Base-by-base conservation (phyloP, 2,888 invertebrate genomes). In the Mimas tiliae region DNA sequence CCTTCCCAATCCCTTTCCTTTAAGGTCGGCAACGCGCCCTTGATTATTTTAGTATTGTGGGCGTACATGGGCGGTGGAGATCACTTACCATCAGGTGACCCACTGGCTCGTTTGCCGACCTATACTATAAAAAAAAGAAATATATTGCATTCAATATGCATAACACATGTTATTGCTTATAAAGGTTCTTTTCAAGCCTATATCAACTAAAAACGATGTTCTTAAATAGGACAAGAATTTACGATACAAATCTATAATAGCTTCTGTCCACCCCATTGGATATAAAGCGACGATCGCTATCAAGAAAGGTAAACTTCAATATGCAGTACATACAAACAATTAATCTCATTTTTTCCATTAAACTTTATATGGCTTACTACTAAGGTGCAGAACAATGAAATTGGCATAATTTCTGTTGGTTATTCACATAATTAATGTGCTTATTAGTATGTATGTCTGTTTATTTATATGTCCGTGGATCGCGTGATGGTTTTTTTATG, bases 291-390 rank as follows among this genome's bases (percentile, higher is more conserved):
- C 8, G 53, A 52, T 52, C 38, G 53, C n/a, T 58, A 58, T 42
- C 58, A 6, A 21, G 42, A 42, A 58, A 58, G 58, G 42, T n/a
- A 53, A 53, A 53, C 42, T 58, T 55, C 16, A 55, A 55, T 58
- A 58, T 58, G 38, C 58, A 58, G 19, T 16, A 33, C 33, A 53
- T 12, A 21, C 27, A 12, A n/a, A 34, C 53, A 53, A 53, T 53
- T 53, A 34, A 34, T 33, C 53, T 8, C 33, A 33, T 53, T 53
- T 53, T 34, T 33, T 12, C 14, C 27, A 14, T 4, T 16, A 8
- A 16, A 19, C 52, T 33, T 0, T 6, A 27, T 27, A 53, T 34
- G 53, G 53, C n/a, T 14, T 1, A 0, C 6, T 16, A 14, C 1
- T 6, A 16, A 16, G 9, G 19, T 19, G 50, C 16, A 50, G 11